These are phyloP conservation scores for Venturia canescens DNA, from an alignment of 1,140 invertebrate species.

Conservation along the genomic window DNA sequence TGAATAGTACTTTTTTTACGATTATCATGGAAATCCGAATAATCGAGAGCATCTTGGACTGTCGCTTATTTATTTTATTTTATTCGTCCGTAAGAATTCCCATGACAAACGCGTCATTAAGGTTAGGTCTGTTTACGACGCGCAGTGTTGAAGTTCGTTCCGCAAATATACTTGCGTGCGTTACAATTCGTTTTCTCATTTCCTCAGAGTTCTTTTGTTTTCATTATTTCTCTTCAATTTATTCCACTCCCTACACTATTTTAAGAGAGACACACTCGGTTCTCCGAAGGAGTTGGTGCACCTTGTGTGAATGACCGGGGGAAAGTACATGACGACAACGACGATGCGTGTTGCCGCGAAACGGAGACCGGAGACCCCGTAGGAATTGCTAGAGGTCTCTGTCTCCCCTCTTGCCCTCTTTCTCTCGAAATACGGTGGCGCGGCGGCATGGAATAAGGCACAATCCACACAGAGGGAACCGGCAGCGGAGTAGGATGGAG, in stretches of 20 bases:
- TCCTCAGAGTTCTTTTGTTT: neutral
- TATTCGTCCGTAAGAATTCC: too few relatives aligned
- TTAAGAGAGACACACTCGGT: slow-evolving; percentile 28
- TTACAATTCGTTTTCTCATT: slow-evolving; percentile 29
- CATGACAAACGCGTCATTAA: too few relatives aligned
- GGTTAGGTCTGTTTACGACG: too few relatives aligned
- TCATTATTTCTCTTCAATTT: too few relatives aligned
- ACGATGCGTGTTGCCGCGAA: neutral
- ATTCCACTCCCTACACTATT: slow-evolving; percentile 24
- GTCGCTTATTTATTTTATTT: too few relatives aligned
- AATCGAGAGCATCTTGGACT: too few relatives aligned
- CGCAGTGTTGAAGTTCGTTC: too few relatives aligned
- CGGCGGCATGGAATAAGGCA: slow-evolving; percentile 7
- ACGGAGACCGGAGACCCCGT: slow-evolving; percentile 2
- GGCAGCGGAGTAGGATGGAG: neutral
- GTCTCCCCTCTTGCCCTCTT: neutral
- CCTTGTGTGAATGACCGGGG: slow-evolving; percentile 38
- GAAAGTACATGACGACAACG: slow-evolving; percentile 15
- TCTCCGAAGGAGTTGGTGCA: slow-evolving; percentile 20
- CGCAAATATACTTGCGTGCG: neutral
- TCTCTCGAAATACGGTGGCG: slow-evolving; percentile 6
- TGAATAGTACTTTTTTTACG: too few relatives aligned
- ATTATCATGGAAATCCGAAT: too few relatives aligned
- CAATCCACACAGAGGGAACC: neutral
- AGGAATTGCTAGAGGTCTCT: neutral